These are phyloP conservation scores for Carcharodon carcharias DNA, from an alignment of 2,797 vertebrate species.

Conservation along the genomic window DNA sequence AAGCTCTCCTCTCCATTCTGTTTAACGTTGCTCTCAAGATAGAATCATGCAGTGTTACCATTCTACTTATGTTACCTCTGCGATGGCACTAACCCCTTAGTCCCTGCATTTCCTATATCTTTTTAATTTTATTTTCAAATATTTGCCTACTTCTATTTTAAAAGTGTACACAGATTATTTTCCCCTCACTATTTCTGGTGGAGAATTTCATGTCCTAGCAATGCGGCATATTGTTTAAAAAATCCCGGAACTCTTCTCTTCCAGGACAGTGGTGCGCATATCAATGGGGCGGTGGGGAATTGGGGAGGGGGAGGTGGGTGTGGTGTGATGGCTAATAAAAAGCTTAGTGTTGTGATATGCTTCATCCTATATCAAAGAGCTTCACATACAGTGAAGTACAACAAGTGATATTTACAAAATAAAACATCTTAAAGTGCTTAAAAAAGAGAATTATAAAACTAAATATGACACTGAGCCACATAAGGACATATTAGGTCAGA, in stretches of 20 bases:
- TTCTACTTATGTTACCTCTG: neutral
- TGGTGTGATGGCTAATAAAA: neutral
- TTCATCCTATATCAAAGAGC: neutral
- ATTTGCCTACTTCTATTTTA: neutral
- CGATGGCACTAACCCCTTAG: neutral
- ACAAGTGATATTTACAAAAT: no score
- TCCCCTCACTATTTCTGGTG: no score
- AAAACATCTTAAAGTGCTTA: no score
- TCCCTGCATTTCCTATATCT: neutral
- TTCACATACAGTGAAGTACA: neutral
- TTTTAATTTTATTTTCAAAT: neutral
- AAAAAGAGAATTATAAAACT: no score
- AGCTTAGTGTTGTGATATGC: neutral
- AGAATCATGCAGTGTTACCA: neutral
- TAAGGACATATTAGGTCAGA: no score
- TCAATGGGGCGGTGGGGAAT: neutral
- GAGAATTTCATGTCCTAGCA: neutral
- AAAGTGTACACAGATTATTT: neutral
- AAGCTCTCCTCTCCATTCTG: neutral
- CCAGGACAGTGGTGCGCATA: neutral
- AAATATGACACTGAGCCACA: no score
- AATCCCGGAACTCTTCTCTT: neutral
- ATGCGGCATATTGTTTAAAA: neutral
- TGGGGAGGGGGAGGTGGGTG: no score
- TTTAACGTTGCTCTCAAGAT: neutral